Conservation (phyloP, 2,888 invertebrate species). For the Rhaphigaster nebulosa region DNA sequence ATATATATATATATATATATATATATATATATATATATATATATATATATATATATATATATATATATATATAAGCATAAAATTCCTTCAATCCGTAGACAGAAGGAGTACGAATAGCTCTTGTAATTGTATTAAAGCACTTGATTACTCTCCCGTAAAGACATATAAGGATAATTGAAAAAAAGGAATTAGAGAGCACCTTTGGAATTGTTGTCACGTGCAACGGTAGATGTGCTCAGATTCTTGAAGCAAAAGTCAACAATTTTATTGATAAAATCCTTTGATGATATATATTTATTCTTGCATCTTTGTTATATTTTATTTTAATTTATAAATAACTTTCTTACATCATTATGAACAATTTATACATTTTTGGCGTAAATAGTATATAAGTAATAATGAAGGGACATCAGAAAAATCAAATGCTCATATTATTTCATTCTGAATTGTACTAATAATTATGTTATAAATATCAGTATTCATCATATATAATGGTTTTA, state of each 20-base stretch:
- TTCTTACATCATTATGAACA: neutral
- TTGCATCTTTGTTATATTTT: neutral
- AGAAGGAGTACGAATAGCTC: neutral
- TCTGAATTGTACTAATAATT: too few species aligned
- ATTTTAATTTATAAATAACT: neutral
- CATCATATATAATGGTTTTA: too few species aligned
- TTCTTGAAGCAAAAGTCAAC: conserved; percentile 28
- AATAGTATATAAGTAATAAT: too few species aligned
- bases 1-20: too few species aligned
- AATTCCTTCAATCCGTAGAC: neutral
- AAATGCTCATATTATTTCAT: too few species aligned
- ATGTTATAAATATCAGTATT: too few species aligned
- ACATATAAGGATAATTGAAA: conserved; percentile 28
- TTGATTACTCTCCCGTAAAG: conserved; percentile 23
- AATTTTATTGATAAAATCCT: neutral
- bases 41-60: too few species aligned
- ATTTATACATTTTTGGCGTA: too few species aligned
- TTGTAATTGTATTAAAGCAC: conserved; percentile 8
- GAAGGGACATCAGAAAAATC: too few species aligned
- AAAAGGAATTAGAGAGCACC: conserved; percentile 17
- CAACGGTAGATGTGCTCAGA: conserved; percentile 32
- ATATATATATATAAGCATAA: neutral
- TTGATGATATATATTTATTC: neutral
- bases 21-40: too few species aligned
- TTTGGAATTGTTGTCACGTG: conserved; percentile 32